Conservation (phyloP, 2,888 invertebrate species). For the Pyrrhia umbra region DNA sequence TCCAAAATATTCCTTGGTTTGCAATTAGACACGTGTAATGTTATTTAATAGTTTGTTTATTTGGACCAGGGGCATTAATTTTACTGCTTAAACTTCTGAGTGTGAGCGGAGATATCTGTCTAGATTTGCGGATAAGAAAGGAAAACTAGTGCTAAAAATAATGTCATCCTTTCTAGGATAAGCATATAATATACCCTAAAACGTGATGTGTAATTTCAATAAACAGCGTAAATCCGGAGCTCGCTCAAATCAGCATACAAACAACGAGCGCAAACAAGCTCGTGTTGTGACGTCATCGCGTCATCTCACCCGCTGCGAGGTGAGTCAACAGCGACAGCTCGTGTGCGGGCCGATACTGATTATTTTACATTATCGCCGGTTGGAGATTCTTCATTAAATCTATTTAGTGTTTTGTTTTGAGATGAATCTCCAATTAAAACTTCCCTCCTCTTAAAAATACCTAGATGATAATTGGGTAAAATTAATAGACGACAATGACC, state of each 20-base stretch:
- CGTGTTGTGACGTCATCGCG: conserved; percentile 30
- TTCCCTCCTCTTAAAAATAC: too few relatives aligned
- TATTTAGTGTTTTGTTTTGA: neutral
- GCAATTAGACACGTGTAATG: neutral
- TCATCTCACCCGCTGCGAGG: conserved; percentile 28
- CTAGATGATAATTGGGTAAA: too few relatives aligned
- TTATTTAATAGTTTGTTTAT: conserved; percentile 1
- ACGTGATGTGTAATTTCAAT: neutral
- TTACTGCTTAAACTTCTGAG: neutral
- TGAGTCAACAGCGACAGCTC: conserved; percentile 17
- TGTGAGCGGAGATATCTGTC: neutral
- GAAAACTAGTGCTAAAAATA: neutral
- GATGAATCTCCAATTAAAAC: too few relatives aligned
- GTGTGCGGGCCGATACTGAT: conserved; percentile 15
- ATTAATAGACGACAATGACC: too few relatives aligned
- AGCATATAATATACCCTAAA: neutral
- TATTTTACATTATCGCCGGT: conserved; percentile 36
- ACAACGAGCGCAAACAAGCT: conserved; percentile 33
- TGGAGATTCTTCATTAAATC: neutral
- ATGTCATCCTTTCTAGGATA: neutral
- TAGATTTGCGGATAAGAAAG: neutral
- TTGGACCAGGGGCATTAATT: neutral
- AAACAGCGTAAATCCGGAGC: neutral
- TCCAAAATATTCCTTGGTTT: conserved; percentile 20
- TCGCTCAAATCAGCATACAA: conserved; percentile 9